phyloP scores from a whole-genome alignment of 2,797 vertebrate species.

The Oreochromis mossambicus region DNA sequence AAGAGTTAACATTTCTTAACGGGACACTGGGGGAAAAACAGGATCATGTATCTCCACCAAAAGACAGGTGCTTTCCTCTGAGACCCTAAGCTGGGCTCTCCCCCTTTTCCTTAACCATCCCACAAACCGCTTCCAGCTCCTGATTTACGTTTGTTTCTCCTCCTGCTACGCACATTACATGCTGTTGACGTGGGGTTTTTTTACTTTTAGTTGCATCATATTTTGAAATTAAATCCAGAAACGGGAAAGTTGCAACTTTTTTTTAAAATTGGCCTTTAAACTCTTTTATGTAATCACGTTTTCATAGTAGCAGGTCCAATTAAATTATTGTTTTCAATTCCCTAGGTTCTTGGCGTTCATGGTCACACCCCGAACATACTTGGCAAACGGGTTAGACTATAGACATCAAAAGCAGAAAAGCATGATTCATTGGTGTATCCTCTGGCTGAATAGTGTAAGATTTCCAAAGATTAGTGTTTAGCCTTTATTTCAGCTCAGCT shows the following conservation, averaged over 20 bases:
- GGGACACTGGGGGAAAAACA: background rate
- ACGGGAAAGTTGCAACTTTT: background rate
- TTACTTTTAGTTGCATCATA: background rate
- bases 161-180: background rate
- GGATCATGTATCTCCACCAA: background rate
- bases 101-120: background rate
- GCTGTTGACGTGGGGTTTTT: background rate
- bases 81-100: background rate
- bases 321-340: background rate
- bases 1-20: background rate
- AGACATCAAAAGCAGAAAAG: constrained; percentile 17
- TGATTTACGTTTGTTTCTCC: constrained; percentile 20
- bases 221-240: background rate
- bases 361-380: constrained; percentile 23
- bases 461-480: background rate
- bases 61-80: constrained; percentile 38
- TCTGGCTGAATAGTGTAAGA: background rate
- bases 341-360: background rate
- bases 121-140: constrained; percentile 8
- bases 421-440: constrained; percentile 23
- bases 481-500: background rate
- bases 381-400: constrained; percentile 22
- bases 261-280: background rate
- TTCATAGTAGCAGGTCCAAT: background rate
- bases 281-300: constrained; percentile 11